Evolutionary conservation across 2,888 invertebrate species (phyloP).

Genomic region (Mesorhabditis belari): DNA sequence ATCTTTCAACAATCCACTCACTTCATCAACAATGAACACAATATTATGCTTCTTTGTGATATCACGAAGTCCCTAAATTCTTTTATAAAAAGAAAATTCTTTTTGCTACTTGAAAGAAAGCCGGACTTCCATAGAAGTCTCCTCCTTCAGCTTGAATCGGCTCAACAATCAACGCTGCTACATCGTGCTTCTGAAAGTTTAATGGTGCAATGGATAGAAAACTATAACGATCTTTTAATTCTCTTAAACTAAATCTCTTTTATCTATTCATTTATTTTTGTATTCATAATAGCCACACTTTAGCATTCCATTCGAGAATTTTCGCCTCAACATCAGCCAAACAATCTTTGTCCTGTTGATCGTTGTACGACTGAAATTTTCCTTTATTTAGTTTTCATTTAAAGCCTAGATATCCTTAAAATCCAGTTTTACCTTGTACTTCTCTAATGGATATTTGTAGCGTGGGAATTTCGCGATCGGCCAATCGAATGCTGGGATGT

Average conservation of each 20-base stretch:
- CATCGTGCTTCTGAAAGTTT: slow-evolving; percentile 60
- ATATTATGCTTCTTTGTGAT: slow-evolving; percentile 72
- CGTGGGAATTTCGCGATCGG: slow-evolving; percentile 82
- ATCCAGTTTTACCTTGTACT: too few species aligned
- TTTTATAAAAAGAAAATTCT: slow-evolving; percentile 27
- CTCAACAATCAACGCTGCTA: slow-evolving; percentile 85
- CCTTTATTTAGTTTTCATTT: too few species aligned
- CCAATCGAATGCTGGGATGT: slow-evolving; percentile 89
- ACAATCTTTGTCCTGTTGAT: slow-evolving; percentile 71
- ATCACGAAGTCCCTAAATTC: slow-evolving; percentile 67
- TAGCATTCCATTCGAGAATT: slow-evolving; percentile 39
- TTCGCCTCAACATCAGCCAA: slow-evolving; percentile 59
- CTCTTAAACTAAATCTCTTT: too few species aligned
- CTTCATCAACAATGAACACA: slow-evolving; percentile 85
- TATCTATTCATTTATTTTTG: too few species aligned
- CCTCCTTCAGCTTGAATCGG: slow-evolving; percentile 97
- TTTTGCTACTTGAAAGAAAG: slow-evolving; percentile 37
- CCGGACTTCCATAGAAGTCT: slow-evolving; percentile 68
- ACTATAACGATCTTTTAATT: too few species aligned
- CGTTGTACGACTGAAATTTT: slow-evolving; percentile 76
- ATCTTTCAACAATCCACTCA: slow-evolving; percentile 58
- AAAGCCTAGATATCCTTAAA: too few species aligned
- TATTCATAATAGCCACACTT: slow-evolving; percentile 46
- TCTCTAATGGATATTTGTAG: slow-evolving; percentile 85
- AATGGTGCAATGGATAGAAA: slow-evolving; percentile 1